Percentiles rank a stretch among this genome's conserved stretches.
These are phyloP conservation scores for Cryptocephalus primarius DNA, from an alignment of 2,888 invertebrate genomes.

Conservation along the genomic window DNA sequence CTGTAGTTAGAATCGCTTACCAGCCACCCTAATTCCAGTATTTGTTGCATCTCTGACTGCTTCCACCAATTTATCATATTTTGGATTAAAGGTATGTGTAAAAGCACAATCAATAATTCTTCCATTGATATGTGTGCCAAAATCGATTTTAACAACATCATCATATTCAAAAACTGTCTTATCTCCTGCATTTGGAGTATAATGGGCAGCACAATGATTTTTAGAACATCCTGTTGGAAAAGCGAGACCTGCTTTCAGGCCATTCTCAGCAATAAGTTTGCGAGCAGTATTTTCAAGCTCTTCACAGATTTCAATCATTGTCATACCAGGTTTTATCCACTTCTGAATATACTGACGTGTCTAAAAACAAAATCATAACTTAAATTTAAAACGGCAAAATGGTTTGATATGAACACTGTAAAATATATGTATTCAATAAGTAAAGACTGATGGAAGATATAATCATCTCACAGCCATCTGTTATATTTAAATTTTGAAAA, in stretches of 20 bases:
- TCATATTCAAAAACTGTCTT: slow-evolving; percentile 87
- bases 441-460: no score
- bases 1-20: slow-evolving; percentile 11
- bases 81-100: slow-evolving; percentile 92
- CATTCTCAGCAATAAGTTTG: slow-evolving; percentile 86
- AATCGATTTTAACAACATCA: slow-evolving; percentile 98
- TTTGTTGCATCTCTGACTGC: slow-evolving; percentile 98
- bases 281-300: slow-evolving; percentile 89
- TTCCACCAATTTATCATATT: slow-evolving; percentile 86
- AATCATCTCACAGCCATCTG: no score
- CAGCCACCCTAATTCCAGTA: slow-evolving; percentile 75
- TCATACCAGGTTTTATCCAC: slow-evolving; percentile 97
- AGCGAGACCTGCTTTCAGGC: slow-evolving; percentile 84
- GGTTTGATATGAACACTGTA: no score
- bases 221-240: slow-evolving; percentile 77
- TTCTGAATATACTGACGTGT: slow-evolving; percentile 85
- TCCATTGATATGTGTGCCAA: slow-evolving; percentile 96
- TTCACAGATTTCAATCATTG: slow-evolving; percentile 97
- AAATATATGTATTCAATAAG: no score
- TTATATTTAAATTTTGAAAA: no score
- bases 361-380: slow-evolving; percentile 33
- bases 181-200: slow-evolving; percentile 97
- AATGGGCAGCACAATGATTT: slow-evolving; percentile 98
- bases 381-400: no score
- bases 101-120: slow-evolving; percentile 99